Conservation (phyloP, 2,113 vertebrate genomes). For the Lepus europaeus region DNA sequence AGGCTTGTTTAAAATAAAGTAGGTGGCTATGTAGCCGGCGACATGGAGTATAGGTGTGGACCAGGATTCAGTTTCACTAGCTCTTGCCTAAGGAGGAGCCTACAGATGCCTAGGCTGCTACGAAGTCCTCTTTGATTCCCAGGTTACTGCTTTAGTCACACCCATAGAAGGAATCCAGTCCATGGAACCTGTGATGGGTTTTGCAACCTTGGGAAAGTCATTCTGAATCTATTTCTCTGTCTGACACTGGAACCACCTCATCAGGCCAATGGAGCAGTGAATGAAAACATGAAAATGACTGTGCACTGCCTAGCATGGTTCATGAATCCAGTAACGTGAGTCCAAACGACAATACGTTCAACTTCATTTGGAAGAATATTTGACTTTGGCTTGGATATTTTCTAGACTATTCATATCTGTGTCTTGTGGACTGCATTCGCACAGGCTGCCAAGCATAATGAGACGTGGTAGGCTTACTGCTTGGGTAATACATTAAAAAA, state of each 20-base stretch:
- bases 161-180: neutral
- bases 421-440: neutral
- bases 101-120: neutral
- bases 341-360: neutral
- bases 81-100: neutral
- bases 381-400: neutral
- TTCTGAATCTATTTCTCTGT: neutral
- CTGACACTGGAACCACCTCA: neutral
- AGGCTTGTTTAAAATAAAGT: neutral
- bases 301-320: neutral
- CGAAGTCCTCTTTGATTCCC: neutral
- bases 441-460: neutral
- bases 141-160: neutral
- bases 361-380: neutral
- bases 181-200: neutral
- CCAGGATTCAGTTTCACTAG: neutral
- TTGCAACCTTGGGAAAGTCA: neutral
- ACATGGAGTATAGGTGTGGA: rapidly evolving
- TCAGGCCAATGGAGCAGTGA: neutral
- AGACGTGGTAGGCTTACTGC: neutral
- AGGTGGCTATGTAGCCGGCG: neutral
- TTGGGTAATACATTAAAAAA: neutral
- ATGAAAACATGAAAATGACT: constrained; percentile 2
- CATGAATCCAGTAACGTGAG: neutral
- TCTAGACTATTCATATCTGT: neutral